Conservation (phyloP, 1,140 invertebrate species). For the Cyclina sinensis region DNA sequence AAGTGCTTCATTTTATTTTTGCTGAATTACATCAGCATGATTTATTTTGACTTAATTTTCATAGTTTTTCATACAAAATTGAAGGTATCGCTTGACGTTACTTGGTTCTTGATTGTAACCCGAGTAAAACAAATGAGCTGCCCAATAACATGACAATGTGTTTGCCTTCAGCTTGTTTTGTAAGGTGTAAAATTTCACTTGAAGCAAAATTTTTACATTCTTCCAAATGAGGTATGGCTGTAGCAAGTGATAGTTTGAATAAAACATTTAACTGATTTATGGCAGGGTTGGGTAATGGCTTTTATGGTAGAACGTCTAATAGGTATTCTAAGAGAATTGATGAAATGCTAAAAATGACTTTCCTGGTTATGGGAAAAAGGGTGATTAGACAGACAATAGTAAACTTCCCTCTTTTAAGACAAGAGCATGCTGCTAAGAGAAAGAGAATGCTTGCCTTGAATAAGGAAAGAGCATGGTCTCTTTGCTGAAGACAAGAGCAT, state of each 20-base stretch:
- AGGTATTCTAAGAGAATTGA: no score
- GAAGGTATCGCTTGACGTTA: background rate
- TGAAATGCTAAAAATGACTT: no score
- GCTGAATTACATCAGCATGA: no score
- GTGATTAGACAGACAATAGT: no score
- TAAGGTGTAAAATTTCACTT: conserved; percentile 33
- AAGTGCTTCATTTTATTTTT: no score
- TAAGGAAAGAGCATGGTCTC: no score
- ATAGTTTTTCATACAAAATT: background rate
- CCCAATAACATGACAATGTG: background rate
- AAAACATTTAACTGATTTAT: background rate
- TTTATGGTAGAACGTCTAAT: no score
- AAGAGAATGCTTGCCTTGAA: no score
- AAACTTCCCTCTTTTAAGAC: no score
- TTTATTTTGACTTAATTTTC: background rate
- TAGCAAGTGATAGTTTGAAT: background rate
- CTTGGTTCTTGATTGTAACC: background rate
- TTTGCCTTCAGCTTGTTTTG: background rate
- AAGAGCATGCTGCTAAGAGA: no score
- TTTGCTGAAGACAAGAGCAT: no score
- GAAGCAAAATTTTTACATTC: conserved; percentile 34
- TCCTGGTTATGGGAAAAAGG: no score
- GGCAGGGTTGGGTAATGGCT: background rate
- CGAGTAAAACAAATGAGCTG: conserved; percentile 24
- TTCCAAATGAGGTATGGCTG: conserved; percentile 13